Evolutionary conservation across 1,140 invertebrate species (phyloP), one percentile per base, ranked within the genome.

Genomic region (Bombus superbus): DNA sequence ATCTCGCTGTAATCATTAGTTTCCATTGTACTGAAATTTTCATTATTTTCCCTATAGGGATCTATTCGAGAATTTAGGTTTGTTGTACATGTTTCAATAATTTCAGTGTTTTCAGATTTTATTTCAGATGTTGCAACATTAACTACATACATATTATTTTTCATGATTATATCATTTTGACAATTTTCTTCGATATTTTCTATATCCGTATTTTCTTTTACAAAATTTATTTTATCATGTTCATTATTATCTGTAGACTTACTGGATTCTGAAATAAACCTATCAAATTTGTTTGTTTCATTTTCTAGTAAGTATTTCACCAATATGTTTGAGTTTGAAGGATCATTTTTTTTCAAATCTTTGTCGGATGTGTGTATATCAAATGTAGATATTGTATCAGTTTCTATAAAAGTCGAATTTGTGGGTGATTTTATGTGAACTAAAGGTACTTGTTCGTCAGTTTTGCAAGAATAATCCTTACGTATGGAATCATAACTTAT

Each of bases 351-450:
- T 53, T 73, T 78, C 35, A 68, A 86, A 62, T 83, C 86, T 53
- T 83, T 73, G 8, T 82, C 75, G 2, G 83, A 68, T 69, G 77
- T 83, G 57, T 82, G 83, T 71, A 75, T 47, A 57, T 81, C 81
- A 18, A 87, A 47, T 18, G 82, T 69, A 40, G 84, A 83, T 73
- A 71, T 64, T 73, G 79, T 86, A 57, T 89, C 89, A 44, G 78
- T 81, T 44, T 89, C 85, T 32, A 80, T 72, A 72, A 87, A 92
- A 69, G 87, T 89, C 32, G 82, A 74, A 75, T 90, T 92, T 79
- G 87, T 83, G 28, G 89, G 87, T 25, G 88, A 88, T 73, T 93
- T 93, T n/a, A 91, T 88, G 57, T 89, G 89, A 53, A 91, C 86
- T 35, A 91, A 89, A 73, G 91, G 91, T 81, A 89, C 91, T 13